A percentile compares a stretch with the other conserved stretches of the same genome.
Evolutionary conservation across 2,888 invertebrate species (phyloP).

Genomic region (Volucella inflata): DNA sequence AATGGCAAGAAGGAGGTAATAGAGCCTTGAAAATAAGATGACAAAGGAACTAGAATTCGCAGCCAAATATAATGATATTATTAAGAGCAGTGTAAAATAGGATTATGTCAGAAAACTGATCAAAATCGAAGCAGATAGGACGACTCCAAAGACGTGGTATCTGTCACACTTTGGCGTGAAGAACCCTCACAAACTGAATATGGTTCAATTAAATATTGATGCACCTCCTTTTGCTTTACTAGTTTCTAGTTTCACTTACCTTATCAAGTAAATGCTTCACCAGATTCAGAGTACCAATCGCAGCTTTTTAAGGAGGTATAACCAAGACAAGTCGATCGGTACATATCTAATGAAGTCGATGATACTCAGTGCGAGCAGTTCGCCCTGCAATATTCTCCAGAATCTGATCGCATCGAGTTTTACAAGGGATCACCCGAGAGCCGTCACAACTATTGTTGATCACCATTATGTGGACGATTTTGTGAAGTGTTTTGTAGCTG

Average conservation of each 20-base stretch:
- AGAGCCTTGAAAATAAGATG: background rate
- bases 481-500: too few relatives aligned
- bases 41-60: constrained; percentile 8
- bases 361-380: constrained; percentile 45
- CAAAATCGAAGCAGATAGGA: too few relatives aligned
- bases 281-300: constrained; percentile 6
- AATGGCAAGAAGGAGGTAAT: too few relatives aligned
- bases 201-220: constrained; percentile 9
- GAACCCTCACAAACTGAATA: constrained; percentile 13
- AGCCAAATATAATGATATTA: background rate
- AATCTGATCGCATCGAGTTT: constrained; percentile 15
- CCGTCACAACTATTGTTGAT: constrained; percentile 5
- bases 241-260: constrained; percentile 22
- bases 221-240: constrained; percentile 2
- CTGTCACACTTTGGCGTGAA: background rate
- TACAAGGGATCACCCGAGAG: constrained; percentile 9
- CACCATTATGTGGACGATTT: too few relatives aligned
- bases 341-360: constrained; percentile 28
- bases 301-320: constrained; percentile 50
- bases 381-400: constrained; percentile 49
- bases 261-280: constrained; percentile 15
- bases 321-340: background rate
- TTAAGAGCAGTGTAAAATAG: background rate
- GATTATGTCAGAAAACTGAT: too few relatives aligned
- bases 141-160: too few relatives aligned